Evolutionary conservation across 53 echinoderm and acorn worm genomes (phyloP).

Genomic region (Paelopatides confundens): DNA sequence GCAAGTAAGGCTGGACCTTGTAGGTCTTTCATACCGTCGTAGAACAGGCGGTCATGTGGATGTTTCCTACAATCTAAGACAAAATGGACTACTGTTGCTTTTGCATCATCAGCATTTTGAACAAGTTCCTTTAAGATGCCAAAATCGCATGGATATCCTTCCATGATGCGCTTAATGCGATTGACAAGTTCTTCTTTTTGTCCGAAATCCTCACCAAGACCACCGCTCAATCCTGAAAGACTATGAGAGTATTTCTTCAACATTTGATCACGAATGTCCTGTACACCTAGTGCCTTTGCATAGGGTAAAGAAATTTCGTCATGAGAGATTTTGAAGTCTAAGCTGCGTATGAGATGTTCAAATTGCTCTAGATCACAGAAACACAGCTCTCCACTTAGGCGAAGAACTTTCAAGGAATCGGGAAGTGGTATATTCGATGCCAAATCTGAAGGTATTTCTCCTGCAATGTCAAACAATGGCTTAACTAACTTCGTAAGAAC

Average conservation of each 20-base stretch:
- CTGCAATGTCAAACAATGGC: not conserved
- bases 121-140: conserved; percentile 89
- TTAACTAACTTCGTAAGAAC: not conserved
- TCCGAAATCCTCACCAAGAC: conserved; percentile 72
- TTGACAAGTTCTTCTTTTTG: conserved; percentile 81
- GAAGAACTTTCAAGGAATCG: not conserved
- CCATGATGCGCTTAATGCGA: conserved; percentile 76
- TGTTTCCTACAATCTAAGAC: conserved; percentile 82
- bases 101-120: conserved; percentile 96
- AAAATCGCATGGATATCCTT: conserved; percentile 74
- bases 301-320: not conserved
- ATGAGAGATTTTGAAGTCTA: not conserved
- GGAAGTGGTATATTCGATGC: not conserved
- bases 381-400: not conserved
- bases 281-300: conserved; percentile 58
- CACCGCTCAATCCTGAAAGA: not conserved
- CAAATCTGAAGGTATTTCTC: not conserved
- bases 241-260: not conserved
- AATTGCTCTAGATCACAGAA: conserved; percentile 4
- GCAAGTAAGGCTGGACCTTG: conserved; percentile 84
- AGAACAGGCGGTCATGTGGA: conserved; percentile 12
- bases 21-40: conserved; percentile 51
- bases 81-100: conserved; percentile 84
- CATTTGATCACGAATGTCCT: conserved; percentile 32
- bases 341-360: not conserved